Conservation (phyloP, 2,888 invertebrate genomes). For the Coecobrya sp. region DNA sequence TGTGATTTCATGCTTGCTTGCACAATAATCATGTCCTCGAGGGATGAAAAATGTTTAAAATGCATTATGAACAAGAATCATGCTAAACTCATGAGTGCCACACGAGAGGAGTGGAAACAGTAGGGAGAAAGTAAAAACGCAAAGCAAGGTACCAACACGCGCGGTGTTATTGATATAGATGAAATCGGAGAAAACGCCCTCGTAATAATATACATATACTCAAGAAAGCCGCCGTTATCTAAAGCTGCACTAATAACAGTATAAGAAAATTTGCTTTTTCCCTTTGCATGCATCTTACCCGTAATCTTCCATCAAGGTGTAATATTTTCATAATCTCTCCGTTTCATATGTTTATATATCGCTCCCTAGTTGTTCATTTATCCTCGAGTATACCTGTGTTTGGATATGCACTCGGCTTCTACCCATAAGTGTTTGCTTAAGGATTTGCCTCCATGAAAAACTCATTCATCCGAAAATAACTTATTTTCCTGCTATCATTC, state of each 20-base stretch:
- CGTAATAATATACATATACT: constrained; percentile 17
- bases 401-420: not conserved
- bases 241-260: not conserved
- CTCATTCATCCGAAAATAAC: constrained; percentile 68
- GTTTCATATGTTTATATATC: constrained; percentile 24
- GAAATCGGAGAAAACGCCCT: constrained; percentile 24
- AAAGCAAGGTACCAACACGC: not conserved
- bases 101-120: not conserved
- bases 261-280: constrained; percentile 27
- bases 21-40: constrained; percentile 46
- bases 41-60: constrained; percentile 53
- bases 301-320: not conserved
- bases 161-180: constrained; percentile 37
- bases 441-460: constrained; percentile 56
- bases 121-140: not conserved
- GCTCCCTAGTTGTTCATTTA: constrained; percentile 51
- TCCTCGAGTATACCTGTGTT: not conserved
- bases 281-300: not conserved
- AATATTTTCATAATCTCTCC: constrained; percentile 32
- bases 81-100: not conserved
- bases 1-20: constrained; percentile 54
- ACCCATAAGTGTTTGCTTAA: constrained; percentile 45
- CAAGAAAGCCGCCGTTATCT: not conserved
- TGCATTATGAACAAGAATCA: not conserved
- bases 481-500: constrained; percentile 50